Conservation (phyloP, 2,113 vertebrate genomes). For the Nanorana parkeri region DNA sequence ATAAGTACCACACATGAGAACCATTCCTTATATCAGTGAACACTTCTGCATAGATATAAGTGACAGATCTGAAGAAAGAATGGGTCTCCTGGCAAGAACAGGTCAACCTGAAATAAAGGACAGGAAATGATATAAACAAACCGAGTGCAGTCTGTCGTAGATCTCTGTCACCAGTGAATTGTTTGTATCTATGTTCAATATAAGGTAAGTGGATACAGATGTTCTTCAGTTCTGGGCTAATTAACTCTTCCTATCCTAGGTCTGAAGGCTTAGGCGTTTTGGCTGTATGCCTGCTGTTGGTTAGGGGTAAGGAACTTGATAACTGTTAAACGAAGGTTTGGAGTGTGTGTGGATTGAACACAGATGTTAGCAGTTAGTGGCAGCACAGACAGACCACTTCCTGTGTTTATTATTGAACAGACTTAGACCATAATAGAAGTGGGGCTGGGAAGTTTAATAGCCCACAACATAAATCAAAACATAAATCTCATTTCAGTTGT, state of each 20-base stretch:
- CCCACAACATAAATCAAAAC: background rate
- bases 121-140: background rate
- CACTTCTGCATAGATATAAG: too few relatives aligned
- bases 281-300: background rate
- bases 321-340: background rate
- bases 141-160: background rate
- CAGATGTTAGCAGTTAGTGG: constrained; percentile 70
- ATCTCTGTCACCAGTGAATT: background rate
- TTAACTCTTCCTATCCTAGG: background rate
- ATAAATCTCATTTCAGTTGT: background rate
- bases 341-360: background rate
- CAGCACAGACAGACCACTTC: constrained; percentile 65
- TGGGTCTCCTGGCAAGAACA: too few relatives aligned
- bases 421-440: constrained; percentile 17
- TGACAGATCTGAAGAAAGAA: too few relatives aligned
- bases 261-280: background rate
- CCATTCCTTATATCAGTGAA: too few relatives aligned
- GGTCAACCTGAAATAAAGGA: background rate
- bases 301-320: background rate
- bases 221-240: background rate
- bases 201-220: background rate
- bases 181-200: background rate
- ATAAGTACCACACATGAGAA: too few relatives aligned
- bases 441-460: background rate
- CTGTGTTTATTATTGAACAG: constrained; percentile 69